A percentile compares a stretch with the other conserved stretches of the same genome.
phyloP scores from a whole-genome alignment of 2,113 vertebrate genomes.

The Hippocampus zosterae region DNA sequence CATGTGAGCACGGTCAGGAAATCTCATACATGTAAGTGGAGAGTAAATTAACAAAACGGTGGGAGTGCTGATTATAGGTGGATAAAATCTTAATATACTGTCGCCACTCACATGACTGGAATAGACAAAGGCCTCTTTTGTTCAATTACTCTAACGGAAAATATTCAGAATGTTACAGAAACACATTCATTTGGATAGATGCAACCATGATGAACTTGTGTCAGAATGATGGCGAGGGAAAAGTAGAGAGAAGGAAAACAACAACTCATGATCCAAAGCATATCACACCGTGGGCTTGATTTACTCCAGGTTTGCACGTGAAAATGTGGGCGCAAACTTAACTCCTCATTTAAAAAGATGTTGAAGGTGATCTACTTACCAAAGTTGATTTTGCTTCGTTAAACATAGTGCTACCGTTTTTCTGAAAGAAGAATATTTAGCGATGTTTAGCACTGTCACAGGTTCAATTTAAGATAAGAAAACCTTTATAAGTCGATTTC shows the following conservation, averaged over 20 bases:
- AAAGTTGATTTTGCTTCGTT: no score
- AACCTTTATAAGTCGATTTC: no score
- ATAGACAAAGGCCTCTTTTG: neutral
- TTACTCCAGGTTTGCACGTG: no score
- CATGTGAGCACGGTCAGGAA: conserved; percentile 45
- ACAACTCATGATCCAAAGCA: neutral
- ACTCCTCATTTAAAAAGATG: no score
- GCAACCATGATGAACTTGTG: neutral
- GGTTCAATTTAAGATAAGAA: no score
- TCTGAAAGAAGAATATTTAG: no score
- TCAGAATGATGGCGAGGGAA: neutral
- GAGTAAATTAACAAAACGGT: conserved; percentile 40
- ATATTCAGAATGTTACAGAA: neutral
- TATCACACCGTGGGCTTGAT: no score
- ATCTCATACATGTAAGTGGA: conserved; percentile 54
- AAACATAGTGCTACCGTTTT: no score
- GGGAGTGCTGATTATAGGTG: conserved; percentile 21
- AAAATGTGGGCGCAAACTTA: no score
- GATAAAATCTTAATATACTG: conserved; percentile 15
- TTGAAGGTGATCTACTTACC: no score
- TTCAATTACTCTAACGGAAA: neutral
- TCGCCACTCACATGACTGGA: neutral
- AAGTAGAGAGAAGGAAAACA: neutral
- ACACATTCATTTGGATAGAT: neutral
- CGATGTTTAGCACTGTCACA: no score